Conservation (phyloP, 2,888 invertebrate genomes). For the Dasysyrphus tricinctus region DNA sequence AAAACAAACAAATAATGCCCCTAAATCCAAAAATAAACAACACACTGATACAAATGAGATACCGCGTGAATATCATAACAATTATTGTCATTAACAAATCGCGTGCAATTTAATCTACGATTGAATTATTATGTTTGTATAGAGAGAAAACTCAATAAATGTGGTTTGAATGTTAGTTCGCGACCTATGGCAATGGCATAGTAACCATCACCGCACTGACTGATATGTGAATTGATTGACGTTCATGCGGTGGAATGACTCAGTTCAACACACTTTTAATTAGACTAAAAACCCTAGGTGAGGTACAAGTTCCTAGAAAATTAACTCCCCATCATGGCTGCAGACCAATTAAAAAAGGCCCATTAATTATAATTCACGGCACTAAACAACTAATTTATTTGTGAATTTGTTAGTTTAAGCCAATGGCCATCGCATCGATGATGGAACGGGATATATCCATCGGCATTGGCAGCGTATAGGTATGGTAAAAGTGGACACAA, state of each 20-base stretch:
- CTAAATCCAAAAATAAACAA: constrained; percentile 6
- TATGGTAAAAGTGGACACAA: constrained; percentile 15
- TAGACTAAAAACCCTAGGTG: background rate
- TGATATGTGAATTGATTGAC: background rate
- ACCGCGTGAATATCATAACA: background rate
- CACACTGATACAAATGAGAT: background rate
- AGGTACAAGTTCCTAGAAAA: background rate
- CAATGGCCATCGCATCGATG: background rate
- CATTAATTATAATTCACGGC: constrained; percentile 54
- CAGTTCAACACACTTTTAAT: background rate
- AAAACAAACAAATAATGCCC: background rate
- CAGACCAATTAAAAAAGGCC: constrained; percentile 53
- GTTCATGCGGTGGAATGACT: background rate
- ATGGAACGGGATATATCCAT: background rate
- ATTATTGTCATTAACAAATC: constrained; percentile 6
- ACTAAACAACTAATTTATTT: constrained; percentile 61
- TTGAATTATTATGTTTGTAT: background rate
- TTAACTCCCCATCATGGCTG: constrained; percentile 13
- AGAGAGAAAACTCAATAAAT: background rate
- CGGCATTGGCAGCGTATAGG: background rate
- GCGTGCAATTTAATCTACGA: background rate
- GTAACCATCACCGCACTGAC: background rate
- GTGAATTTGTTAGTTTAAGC: constrained; percentile 53
- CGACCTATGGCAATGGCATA: constrained; percentile 3
- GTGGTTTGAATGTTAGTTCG: background rate